These are phyloP conservation scores for Chironomus tepperi DNA, from an alignment of 1,140 invertebrate genomes.

Conservation along the genomic window DNA sequence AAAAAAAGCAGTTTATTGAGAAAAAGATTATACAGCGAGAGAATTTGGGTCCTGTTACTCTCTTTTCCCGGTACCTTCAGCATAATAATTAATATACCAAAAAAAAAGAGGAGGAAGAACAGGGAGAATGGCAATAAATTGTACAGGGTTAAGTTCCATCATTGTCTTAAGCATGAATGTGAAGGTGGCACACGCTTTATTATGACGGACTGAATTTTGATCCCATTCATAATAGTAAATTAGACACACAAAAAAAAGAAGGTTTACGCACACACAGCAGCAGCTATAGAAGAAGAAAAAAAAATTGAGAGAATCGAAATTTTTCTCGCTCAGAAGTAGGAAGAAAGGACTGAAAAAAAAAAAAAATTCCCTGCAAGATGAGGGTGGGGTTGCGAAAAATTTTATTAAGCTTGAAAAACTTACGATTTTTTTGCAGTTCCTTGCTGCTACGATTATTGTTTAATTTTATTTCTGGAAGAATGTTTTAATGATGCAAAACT, in stretches of 20 bases:
- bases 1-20: background rate
- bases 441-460: background rate
- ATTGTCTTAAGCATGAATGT: background rate
- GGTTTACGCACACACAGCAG: background rate
- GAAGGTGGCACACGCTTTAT: too few relatives aligned
- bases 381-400: background rate
- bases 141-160: conserved; percentile 10
- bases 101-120: background rate
- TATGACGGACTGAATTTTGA: background rate
- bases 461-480: too few relatives aligned
- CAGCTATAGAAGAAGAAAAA: background rate
- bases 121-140: conserved; percentile 19
- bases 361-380: background rate
- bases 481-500: background rate
- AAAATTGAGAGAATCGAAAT: background rate
- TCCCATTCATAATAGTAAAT: background rate
- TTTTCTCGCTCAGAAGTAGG: background rate
- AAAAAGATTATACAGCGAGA: background rate
- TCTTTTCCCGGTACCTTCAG: conserved; percentile 20
- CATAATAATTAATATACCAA: too few relatives aligned
- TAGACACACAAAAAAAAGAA: background rate
- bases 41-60: background rate
- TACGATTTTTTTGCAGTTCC: background rate
- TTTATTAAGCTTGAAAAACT: background rate
- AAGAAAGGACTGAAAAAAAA: background rate